Evolutionary conservation across 2,888 invertebrate species (phyloP), one percentile per base, ranked within the genome.

Genomic region (Notocelia uddmanniana): DNA sequence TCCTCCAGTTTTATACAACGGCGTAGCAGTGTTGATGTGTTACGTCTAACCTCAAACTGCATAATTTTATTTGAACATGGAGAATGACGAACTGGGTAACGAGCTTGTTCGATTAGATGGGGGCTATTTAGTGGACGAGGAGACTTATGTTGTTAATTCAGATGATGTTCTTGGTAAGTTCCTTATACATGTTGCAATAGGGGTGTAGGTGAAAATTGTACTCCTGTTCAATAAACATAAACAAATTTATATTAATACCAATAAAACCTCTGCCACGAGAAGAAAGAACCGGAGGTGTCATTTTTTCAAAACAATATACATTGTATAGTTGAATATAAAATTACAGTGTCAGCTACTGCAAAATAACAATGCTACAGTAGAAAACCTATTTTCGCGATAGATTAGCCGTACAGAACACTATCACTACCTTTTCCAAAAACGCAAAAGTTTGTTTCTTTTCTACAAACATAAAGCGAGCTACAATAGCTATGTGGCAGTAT

Each of bases 31-130:
- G 37, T 64, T 64, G 23, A 34, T 64, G 64, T 64, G 52, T 37
- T 52, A 13, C 54, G 11, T 54, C 54, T 67, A 60, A 71, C 71
- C 66, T 71, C 52, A 19, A 63, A 58, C 50, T 19, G 34, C n/a
- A 52, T 59, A 31, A 73, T 66, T 59, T 73, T 74, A 63, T 37
- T 60, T 70, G 78, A 85, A 54, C 75, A 95, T 95, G 95, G 95
- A 95, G 83, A 93, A 89, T 75, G 94, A 95, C 74, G 95, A 95
- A 81, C 93, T 95, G 82, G 95, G 95, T 55, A 95, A 94, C 82
- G 96, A 96, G 75, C 82, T 94, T 71, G 89, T 91, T 68, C 85
- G 92, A 70, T 76, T 92, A 69, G 90, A 91, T 68, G 88, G 86
- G 75, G 91, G 91, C 52, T 94, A 88, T 76, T 79, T 94, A 3